Conservation (phyloP, 1,140 invertebrate genomes). For the Metopolophium dirhodum region DNA sequence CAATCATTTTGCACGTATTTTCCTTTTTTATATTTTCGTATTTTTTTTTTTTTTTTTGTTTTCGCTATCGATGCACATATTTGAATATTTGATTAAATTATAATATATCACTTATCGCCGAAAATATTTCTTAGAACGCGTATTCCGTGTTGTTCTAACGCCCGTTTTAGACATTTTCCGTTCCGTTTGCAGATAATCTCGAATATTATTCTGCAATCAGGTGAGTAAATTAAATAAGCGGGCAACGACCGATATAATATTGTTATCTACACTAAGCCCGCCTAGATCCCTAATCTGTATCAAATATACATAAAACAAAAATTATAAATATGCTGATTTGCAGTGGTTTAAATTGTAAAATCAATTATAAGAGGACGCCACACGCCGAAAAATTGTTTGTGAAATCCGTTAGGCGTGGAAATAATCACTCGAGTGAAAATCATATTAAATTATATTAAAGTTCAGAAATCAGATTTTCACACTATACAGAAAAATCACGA, state of each 20-base stretch:
- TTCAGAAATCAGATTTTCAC: background rate
- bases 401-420: background rate
- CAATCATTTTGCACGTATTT: background rate
- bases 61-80: background rate
- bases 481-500: background rate
- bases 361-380: background rate
- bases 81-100: slow-evolving; percentile 8
- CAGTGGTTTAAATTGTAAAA: background rate
- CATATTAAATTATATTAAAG: background rate
- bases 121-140: background rate
- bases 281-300: background rate
- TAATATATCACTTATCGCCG: background rate
- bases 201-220: background rate
- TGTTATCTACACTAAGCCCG: background rate
- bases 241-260: background rate
- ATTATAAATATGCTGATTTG: background rate
- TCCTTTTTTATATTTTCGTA: background rate
- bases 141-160: background rate
- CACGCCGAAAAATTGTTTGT: background rate
- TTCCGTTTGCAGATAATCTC: background rate
- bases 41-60: background rate
- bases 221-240: background rate
- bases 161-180: background rate
- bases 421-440: background rate
- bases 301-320: background rate